A percentile compares a stretch with the other conserved stretches of the same genome.
These are phyloP conservation scores for Drosophila meridionalis DNA, from an alignment of 2,888 invertebrate genomes.

Conservation along the genomic window DNA sequence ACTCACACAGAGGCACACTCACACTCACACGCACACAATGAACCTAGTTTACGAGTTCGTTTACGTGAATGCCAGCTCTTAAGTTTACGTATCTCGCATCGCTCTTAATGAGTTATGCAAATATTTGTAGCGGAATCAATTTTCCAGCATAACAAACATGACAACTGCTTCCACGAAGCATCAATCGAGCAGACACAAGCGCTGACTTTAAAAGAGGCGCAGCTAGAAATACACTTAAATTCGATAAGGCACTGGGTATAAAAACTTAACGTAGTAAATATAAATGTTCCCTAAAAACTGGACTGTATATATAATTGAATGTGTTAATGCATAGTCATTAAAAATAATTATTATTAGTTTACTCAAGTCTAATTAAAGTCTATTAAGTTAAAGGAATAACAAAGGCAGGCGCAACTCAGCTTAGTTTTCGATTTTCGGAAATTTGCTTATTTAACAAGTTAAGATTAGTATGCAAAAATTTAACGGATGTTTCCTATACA, in stretches of 20 bases:
- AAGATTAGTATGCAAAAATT: too few species aligned
- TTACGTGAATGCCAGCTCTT: slow-evolving; percentile 13
- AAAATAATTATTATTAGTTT: background rate
- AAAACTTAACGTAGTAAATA: background rate
- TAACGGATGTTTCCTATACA: too few species aligned
- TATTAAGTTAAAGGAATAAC: background rate
- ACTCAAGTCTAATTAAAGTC: background rate
- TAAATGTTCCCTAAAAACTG: background rate
- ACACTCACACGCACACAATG: slow-evolving; percentile 12
- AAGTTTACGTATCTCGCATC: slow-evolving; percentile 54
- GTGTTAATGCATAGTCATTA: background rate
- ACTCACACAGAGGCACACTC: slow-evolving; percentile 16
- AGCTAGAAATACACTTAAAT: slow-evolving; percentile 17
- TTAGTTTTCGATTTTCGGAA: too few species aligned
- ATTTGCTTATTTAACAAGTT: too few species aligned
- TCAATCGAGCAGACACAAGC: slow-evolving; percentile 6
- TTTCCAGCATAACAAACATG: slow-evolving; percentile 52
- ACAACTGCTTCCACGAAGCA: slow-evolving; percentile 24
- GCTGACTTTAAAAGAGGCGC: background rate
- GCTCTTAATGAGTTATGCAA: slow-evolving; percentile 76
- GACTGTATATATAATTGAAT: background rate
- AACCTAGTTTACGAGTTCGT: slow-evolving; percentile 24
- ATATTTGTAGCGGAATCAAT: slow-evolving; percentile 71
- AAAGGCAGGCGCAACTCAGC: background rate
- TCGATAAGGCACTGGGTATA: background rate